Evolutionary conservation across 2,797 vertebrate genomes (phyloP), one percentile per base, ranked within the genome.

Genomic region (Melanotaenia parkinsoni): DNA sequence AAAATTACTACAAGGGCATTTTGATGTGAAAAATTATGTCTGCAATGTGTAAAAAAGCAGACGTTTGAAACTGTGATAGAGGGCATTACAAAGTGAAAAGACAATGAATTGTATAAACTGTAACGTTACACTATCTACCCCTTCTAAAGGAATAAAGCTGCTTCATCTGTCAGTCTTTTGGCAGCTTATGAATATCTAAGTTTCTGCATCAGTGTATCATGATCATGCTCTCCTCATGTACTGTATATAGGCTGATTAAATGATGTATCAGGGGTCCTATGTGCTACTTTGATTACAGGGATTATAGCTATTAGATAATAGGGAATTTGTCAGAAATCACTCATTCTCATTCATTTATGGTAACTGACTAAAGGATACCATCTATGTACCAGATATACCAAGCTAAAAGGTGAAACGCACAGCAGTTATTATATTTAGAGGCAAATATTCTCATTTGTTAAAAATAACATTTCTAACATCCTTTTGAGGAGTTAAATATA

Each of bases 281-380:
- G 58, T 63, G 72, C 74, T 72, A 20, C 60, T 70, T 66, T 69
- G 43, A 84, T 84, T 58, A 77, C 70, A 77, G 59, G 70, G 70
- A 50, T 50, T 9, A 37, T 28, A 30, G 12, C 75, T 71, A 57
- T 76, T 61, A 86, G 83, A 72, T 76, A 75, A 53, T 40, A 63
- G 6, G 82, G 67, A n/a, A 24, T 79, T 75, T 37, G 40, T 47
- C 56, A 43, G 87, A 86, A 94, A 89, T 91, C 70, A 80, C 50
- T 57, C 32, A 57, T 70, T 40, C 9, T 60, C 24, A 75, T 84
- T 66, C 75, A 76, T 86, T 88, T 81, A 80, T 76, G 81, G 61
- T 57, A 57, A 62, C 16, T 82, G 84, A 89, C 91, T 83, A 83
- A 87, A 79, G 50, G 28, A 8, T 64, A 20, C 60, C 68, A 58